Percentiles rank a stretch among this genome's conserved stretches.
These are phyloP conservation scores for Xestoiulus laeticollis DNA, from an alignment of 2,888 invertebrate genomes.

Conservation along the genomic window DNA sequence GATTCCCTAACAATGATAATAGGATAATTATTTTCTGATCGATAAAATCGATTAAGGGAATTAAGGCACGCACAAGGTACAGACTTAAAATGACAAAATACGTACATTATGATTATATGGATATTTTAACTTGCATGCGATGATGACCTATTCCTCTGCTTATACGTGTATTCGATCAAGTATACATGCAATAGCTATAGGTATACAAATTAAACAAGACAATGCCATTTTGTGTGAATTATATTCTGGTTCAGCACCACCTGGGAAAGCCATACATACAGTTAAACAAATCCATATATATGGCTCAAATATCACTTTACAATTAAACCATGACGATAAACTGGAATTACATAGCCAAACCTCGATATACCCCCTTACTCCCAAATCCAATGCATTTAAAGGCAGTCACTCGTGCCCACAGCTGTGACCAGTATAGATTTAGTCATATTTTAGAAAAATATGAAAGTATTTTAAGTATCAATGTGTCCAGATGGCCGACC, in stretches of 20 bases:
- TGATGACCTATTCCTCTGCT: neutral
- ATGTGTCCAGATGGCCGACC: neutral
- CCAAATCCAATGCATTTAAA: neutral
- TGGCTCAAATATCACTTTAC: too few species aligned
- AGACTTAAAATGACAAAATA: neutral
- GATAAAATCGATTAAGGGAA: neutral
- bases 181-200: neutral
- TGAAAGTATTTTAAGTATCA: neutral
- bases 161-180: neutral
- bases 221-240: neutral
- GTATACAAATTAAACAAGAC: neutral
- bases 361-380: neutral
- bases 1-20: conserved; percentile 18
- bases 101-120: neutral
- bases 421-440: neutral
- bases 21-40: neutral
- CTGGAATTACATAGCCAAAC: too few species aligned
- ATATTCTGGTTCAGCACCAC: too few species aligned
- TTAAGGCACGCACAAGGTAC: neutral
- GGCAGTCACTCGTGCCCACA: neutral
- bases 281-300: too few species aligned
- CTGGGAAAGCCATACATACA: neutral
- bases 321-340: too few species aligned
- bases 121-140: neutral
- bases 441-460: too few species aligned